Evolutionary conservation across 1,140 invertebrate genomes (phyloP).

Genomic region (Chelonus insularis): DNA sequence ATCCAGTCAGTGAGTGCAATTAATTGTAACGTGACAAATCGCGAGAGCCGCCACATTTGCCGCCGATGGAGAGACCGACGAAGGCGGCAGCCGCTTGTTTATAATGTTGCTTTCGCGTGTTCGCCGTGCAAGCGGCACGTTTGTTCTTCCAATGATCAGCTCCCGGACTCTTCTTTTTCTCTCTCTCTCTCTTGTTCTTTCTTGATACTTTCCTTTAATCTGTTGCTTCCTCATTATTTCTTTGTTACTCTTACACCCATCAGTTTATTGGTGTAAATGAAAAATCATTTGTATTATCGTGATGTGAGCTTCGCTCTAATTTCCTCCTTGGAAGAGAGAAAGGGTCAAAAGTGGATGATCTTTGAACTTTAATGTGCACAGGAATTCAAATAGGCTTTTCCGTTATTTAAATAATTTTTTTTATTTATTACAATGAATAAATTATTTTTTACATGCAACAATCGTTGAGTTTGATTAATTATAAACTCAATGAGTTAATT

Average conservation of each 20-base stretch:
- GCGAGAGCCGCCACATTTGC: slow-evolving; percentile 33
- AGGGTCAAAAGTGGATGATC: no score
- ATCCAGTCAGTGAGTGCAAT: slow-evolving; percentile 44
- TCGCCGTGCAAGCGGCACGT: slow-evolving; percentile 27
- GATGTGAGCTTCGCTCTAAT: no score
- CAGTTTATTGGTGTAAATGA: not conserved
- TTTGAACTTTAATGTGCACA: no score
- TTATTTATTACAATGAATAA: no score
- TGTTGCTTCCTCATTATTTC: slow-evolving; percentile 1
- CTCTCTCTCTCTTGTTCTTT: slow-evolving; percentile 4
- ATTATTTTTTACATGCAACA: no score
- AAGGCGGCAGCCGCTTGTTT: slow-evolving; percentile 23
- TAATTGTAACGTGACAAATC: slow-evolving; percentile 51
- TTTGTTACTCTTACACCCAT: not conserved
- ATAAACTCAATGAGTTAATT: no score
- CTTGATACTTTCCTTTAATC: not conserved
- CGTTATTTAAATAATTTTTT: no score
- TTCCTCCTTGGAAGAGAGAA: no score
- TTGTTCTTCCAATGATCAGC: slow-evolving; percentile 28
- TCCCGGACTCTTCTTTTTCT: slow-evolving; percentile 18
- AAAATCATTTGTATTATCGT: not conserved
- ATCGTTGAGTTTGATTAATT: no score
- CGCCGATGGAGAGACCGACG: slow-evolving; percentile 20
- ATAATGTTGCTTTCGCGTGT: slow-evolving; percentile 32
- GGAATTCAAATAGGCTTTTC: no score